phyloP scores from a whole-genome alignment of 2,888 invertebrate species.

The Clitarchus hookeri region DNA sequence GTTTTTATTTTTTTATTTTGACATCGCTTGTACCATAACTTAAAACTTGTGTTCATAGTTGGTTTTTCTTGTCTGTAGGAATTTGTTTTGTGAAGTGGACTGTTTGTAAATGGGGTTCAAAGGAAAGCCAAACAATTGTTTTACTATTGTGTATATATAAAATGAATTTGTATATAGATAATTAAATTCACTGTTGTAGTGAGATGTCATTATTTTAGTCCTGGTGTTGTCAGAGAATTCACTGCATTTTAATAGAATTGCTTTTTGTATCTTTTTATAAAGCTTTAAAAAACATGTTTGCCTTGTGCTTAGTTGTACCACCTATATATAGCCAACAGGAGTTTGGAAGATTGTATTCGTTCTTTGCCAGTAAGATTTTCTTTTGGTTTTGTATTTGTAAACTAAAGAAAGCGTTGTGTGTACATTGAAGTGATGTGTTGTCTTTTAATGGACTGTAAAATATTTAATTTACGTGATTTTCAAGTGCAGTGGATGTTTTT shows the following conservation, averaged over 20 bases:
- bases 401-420: neutral
- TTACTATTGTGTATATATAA: conserved; percentile 14
- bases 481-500: conserved; percentile 9
- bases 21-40: neutral
- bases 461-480: neutral
- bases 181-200: neutral
- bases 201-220: neutral
- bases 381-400: neutral
- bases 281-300: neutral
- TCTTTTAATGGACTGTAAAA: neutral
- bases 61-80: neutral
- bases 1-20: neutral
- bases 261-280: conserved; percentile 9
- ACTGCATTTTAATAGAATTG: conserved; percentile 14
- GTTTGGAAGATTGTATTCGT: neutral
- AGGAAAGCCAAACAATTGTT: neutral
- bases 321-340: neutral
- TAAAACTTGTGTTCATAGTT: conserved; percentile 2
- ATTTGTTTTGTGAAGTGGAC: neutral
- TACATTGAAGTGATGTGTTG: neutral
- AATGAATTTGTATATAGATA: conserved; percentile 7
- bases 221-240: conserved; percentile 14
- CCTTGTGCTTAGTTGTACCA: conserved; percentile 14
- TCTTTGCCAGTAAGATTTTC: neutral
- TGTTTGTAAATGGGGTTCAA: neutral